Percentiles rank a stretch among this genome's conserved stretches.
phyloP scores from a whole-genome alignment of 2,113 vertebrate species.

The Pseudorasbora parva region DNA sequence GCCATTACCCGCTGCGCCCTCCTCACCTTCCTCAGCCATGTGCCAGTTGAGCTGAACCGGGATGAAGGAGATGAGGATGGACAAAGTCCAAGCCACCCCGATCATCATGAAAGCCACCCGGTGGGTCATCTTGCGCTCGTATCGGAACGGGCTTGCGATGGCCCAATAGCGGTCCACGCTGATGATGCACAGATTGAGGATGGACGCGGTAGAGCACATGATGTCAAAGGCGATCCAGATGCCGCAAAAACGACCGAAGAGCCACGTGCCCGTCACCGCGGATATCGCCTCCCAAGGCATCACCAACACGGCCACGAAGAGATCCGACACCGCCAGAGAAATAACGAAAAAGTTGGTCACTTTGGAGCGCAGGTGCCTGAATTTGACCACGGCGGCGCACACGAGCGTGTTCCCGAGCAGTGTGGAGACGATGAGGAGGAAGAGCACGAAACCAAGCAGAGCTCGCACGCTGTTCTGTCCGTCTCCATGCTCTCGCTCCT shows the following conservation, averaged over 20 bases:
- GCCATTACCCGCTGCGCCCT: constrained; percentile 35
- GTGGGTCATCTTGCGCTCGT: constrained; percentile 79
- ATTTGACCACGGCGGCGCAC: constrained; percentile 75
- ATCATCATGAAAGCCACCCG: constrained; percentile 80
- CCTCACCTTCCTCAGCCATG: constrained; percentile 65
- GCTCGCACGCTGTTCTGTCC: constrained; percentile 62
- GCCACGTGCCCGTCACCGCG: constrained; percentile 75
- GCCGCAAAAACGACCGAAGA: constrained; percentile 80
- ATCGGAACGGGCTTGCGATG: constrained; percentile 81
- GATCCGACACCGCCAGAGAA: constrained; percentile 80
- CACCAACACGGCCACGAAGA: constrained; percentile 81
- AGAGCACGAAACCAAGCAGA: constrained; percentile 77
- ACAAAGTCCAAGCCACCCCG: constrained; percentile 73
- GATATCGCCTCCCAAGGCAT: constrained; percentile 84
- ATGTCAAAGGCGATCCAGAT: constrained; percentile 85
- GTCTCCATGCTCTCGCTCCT: constrained; percentile 40
- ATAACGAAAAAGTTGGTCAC: constrained; percentile 85
- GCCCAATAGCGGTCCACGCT: constrained; percentile 86
- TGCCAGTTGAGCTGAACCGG: constrained; percentile 84
- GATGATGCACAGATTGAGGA: constrained; percentile 81
- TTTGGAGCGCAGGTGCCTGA: constrained; percentile 78
- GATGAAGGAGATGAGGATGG: constrained; percentile 82
- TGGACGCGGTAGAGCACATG: constrained; percentile 78
- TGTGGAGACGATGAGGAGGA: constrained; percentile 79
- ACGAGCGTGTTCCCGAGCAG: constrained; percentile 79